Conservation (phyloP, 2,797 vertebrate species). For the Gymnopithys bicolor region DNA sequence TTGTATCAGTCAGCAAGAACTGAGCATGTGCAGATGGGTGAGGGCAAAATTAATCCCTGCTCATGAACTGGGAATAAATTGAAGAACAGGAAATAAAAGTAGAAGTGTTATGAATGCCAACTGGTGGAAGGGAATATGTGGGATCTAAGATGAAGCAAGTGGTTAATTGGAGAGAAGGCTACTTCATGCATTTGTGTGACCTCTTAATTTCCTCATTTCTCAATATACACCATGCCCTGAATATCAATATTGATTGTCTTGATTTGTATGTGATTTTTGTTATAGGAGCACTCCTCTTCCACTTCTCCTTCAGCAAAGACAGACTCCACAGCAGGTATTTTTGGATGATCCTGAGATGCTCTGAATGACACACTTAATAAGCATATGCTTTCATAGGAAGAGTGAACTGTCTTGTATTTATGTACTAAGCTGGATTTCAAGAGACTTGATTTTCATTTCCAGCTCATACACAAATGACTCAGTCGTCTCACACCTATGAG, state of each 20-base stretch:
- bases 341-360: not conserved
- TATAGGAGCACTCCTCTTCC: not conserved
- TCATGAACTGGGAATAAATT: not conserved
- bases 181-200: not conserved
- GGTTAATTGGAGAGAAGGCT: not conserved
- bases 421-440: not conserved
- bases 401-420: not conserved
- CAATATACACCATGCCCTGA: not conserved
- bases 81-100: not conserved
- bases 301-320: not conserved
- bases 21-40: not conserved
- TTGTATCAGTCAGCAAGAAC: not conserved
- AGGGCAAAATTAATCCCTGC: not conserved
- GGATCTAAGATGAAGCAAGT: not conserved
- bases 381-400: not conserved
- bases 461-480: not conserved
- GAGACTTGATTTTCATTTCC: not conserved
- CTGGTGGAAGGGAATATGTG: not conserved
- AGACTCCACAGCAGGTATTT: not conserved
- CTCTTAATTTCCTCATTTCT: not conserved
- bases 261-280: not conserved
- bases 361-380: not conserved
- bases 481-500: not conserved
- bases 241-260: not conserved
- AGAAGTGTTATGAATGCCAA: not conserved